These are phyloP conservation scores for Dufourea novaeangliae DNA, from an alignment of 1,140 invertebrate genomes.

Conservation along the genomic window DNA sequence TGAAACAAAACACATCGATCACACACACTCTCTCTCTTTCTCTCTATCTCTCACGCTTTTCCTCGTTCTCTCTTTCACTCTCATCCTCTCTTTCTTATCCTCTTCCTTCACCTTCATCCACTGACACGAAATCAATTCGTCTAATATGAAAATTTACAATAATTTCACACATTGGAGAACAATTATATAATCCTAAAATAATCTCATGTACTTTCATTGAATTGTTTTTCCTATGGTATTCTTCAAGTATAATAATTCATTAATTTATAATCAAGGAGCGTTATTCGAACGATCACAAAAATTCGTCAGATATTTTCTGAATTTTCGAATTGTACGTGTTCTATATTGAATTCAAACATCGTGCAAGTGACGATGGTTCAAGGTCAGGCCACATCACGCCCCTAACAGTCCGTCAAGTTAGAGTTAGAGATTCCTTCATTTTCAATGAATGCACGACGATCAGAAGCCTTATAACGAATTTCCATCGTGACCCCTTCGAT, in stretches of 20 bases:
- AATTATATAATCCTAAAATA: background rate
- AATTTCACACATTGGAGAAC: too few species aligned
- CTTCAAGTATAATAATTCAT: background rate
- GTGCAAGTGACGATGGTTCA: background rate
- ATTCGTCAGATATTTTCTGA: too few species aligned
- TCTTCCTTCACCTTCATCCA: conserved; percentile 3
- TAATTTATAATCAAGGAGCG: too few species aligned
- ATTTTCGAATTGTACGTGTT: too few species aligned
- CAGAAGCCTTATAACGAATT: background rate
- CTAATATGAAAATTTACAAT: background rate
- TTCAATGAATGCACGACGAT: background rate
- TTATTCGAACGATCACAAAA: too few species aligned
- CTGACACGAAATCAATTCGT: background rate
- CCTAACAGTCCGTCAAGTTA: background rate
- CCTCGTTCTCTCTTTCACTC: conserved; percentile 26
- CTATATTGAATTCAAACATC: too few species aligned
- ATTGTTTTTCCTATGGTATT: too few species aligned
- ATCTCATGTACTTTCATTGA: background rate
- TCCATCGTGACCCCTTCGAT: background rate
- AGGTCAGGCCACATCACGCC: background rate
- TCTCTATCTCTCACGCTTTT: conserved; percentile 24
- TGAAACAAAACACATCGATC: conserved; percentile 30
- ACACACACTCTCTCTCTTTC: conserved; percentile 8
- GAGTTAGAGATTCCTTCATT: background rate
- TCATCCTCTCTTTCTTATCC: conserved; percentile 22